phyloP scores from a whole-genome alignment of 2,113 vertebrate genomes.

The Danionella cerebrum region DNA sequence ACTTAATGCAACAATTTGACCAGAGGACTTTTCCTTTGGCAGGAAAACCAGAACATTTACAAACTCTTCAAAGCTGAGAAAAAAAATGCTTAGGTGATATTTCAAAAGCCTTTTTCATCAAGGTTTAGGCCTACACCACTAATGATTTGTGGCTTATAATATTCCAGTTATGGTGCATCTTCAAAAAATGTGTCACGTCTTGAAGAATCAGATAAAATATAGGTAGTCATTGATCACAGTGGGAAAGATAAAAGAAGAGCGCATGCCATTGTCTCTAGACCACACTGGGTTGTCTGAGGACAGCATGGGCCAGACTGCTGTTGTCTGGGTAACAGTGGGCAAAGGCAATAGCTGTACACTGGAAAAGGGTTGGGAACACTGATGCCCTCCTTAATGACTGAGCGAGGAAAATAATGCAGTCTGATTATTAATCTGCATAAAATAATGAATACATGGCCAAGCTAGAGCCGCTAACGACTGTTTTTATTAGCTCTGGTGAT shows the following conservation, averaged over 20 bases:
- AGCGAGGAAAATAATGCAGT: neutral
- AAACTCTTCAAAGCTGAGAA: no score
- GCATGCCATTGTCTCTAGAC: conserved; percentile 22
- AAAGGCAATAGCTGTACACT: conserved; percentile 13
- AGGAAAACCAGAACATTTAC: no score
- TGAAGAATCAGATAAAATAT: neutral
- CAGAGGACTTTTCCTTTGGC: no score
- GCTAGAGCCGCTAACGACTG: neutral
- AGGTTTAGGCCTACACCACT: no score
- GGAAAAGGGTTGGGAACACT: neutral
- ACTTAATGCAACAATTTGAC: no score
- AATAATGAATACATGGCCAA: neutral
- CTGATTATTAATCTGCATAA: neutral
- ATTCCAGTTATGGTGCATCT: neutral
- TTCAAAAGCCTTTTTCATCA: no score
- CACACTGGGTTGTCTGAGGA: conserved; percentile 18
- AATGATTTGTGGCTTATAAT: no score
- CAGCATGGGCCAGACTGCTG: conserved; percentile 20
- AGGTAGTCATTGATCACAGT: neutral
- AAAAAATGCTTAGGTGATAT: no score
- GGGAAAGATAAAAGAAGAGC: neutral
- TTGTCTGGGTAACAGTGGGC: conserved; percentile 31
- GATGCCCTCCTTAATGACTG: neutral
- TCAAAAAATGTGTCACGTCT: neutral
- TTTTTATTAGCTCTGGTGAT: neutral